Evolutionary conservation across 2,113 vertebrate species (phyloP).

Genomic region (Lonchura striata): DNA sequence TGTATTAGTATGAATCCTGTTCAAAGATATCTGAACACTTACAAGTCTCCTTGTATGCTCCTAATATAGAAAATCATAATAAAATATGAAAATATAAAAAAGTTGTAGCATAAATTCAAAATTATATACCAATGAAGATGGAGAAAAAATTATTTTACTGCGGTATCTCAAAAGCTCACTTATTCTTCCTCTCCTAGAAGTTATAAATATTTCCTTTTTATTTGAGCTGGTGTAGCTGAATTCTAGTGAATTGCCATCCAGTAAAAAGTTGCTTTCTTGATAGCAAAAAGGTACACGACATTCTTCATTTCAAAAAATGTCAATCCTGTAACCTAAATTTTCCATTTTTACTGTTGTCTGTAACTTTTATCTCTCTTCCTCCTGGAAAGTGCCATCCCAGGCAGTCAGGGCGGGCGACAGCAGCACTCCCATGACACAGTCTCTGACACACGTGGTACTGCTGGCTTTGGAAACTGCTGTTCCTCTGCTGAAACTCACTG

Average conservation of each 20-base stretch:
- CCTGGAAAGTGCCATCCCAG: not conserved
- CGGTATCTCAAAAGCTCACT: not conserved
- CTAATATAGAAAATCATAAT: not conserved
- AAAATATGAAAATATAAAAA: not conserved
- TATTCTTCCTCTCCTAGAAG: not conserved
- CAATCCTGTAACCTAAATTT: not conserved
- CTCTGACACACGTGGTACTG: not conserved
- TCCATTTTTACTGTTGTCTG: not conserved
- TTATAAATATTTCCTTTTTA: not conserved
- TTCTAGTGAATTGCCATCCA: not conserved
- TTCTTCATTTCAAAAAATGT: not conserved
- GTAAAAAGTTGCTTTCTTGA: not conserved
- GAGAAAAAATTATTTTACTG: not conserved
- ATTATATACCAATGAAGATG: not conserved
- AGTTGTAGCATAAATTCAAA: not conserved
- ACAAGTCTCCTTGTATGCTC: not conserved
- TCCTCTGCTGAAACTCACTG: not conserved
- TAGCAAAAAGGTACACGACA: not conserved
- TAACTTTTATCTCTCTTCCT: not conserved
- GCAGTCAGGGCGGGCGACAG: not conserved
- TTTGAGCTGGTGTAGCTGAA: not conserved
- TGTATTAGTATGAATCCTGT: not conserved
- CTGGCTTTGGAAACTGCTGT: not conserved
- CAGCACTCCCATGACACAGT: rapidly evolving
- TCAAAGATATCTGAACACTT: not conserved